These are phyloP conservation scores for Rhamnusium bicolor DNA, from an alignment of 2,888 invertebrate species.

Conservation along the genomic window DNA sequence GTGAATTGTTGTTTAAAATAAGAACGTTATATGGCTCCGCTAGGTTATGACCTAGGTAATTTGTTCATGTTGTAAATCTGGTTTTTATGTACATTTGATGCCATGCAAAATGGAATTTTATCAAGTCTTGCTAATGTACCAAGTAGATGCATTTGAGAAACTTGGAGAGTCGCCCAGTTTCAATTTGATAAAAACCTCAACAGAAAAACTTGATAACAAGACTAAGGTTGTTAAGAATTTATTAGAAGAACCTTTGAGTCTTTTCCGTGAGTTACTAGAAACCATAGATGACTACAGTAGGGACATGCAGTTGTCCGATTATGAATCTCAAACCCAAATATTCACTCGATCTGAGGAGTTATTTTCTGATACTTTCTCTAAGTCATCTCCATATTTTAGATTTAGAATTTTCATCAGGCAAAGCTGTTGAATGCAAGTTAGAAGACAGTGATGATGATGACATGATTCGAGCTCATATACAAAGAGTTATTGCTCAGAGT, in stretches of 20 bases:
- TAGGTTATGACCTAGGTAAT: too few relatives aligned
- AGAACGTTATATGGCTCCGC: too few relatives aligned
- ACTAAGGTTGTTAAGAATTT: conserved; percentile 57
- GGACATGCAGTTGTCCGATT: conserved; percentile 76
- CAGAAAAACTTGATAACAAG: conserved; percentile 44
- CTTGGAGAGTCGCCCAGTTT: conserved; percentile 73
- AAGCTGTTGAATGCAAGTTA: conserved; percentile 61
- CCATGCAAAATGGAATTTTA: too few relatives aligned
- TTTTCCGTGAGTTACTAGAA: conserved; percentile 68
- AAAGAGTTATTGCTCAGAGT: conserved; percentile 70
- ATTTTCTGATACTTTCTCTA: conserved; percentile 73
- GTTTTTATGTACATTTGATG: too few relatives aligned
- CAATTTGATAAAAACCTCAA: conserved; percentile 68
- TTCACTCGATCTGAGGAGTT: conserved; percentile 68
- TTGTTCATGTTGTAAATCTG: too few relatives aligned
- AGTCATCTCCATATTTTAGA: conserved; percentile 72
- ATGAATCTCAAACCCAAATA: conserved; percentile 71
- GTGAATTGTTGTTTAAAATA: too few relatives aligned
- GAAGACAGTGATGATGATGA: conserved; percentile 73
- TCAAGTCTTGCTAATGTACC: too few relatives aligned
- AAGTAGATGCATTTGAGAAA: conserved; percentile 73
- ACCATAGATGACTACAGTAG: conserved; percentile 73
- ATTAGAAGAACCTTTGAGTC: conserved; percentile 68
- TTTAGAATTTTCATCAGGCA: conserved; percentile 59
- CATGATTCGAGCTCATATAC: conserved; percentile 72